Conservation (phyloP, 1,140 invertebrate genomes). For the Chrysopa pallens region DNA sequence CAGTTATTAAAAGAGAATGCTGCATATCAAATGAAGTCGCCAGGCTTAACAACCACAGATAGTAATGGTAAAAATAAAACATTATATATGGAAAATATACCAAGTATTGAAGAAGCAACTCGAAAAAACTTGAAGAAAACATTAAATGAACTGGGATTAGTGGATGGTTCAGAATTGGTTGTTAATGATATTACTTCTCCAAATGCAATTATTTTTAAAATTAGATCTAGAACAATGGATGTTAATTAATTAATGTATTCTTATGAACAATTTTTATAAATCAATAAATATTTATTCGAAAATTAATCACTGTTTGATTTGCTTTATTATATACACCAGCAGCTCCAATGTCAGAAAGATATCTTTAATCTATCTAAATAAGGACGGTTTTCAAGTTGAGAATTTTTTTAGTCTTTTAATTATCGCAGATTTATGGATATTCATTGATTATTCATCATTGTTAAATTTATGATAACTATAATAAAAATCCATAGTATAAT, state of each 20-base stretch:
- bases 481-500: no score
- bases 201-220: conserved; percentile 48
- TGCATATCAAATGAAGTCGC: conserved; percentile 73
- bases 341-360: no score
- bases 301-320: no score
- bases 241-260: conserved; percentile 16
- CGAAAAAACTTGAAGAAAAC: conserved; percentile 74
- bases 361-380: no score
- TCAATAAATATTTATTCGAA: no score
- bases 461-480: no score
- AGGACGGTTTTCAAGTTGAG: no score
- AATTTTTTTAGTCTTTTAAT: no score
- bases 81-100: conserved; percentile 77
- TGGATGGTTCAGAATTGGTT: conserved; percentile 64
- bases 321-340: no score
- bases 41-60: conserved; percentile 56
- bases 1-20: conserved; percentile 54
- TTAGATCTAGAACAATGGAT: conserved; percentile 37
- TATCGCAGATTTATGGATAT: no score
- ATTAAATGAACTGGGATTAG: conserved; percentile 63
- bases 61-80: conserved; percentile 76
- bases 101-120: conserved; percentile 77
- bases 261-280: no score
- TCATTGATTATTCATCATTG: no score
- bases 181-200: conserved; percentile 84